Evolutionary conservation across 1,140 invertebrate species (phyloP), one percentile per base, ranked within the genome.

Genomic region (Matsumurasca onukii): DNA sequence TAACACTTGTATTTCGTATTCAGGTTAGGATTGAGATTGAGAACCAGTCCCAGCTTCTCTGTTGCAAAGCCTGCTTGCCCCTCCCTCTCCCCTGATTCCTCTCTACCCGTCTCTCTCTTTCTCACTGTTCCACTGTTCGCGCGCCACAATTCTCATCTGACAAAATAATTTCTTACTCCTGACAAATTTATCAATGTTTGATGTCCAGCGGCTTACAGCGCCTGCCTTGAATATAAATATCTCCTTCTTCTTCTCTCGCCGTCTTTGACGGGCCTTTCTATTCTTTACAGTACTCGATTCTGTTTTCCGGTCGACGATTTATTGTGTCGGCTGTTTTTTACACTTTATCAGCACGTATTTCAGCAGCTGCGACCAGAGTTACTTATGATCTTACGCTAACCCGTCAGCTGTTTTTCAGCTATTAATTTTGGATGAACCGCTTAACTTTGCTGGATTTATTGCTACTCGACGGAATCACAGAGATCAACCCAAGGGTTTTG

Each of bases 141-240:
- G 55, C 55, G 5, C 39, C 62, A 65, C 31, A 65, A 65, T 45
- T 45, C 62, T 65, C 62, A 65, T 65, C 62, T 65, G 62, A 65
- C 62, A 65, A 65, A 65, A 65, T 65, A 65, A 65, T 65, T 65
- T 65, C 62, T 65, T 65, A 65, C 62, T 65, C 62, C 62, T 65
- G 62, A 65, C 62, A 65, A 65, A 65, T 65, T 45, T 48, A 65
- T 65, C 62, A 65, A 65, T 45, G 62, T 65, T 65, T 65, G 62
- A 65, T 45, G 39, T 39, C 31, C 62, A 63, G 62, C 31, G 31
- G 62, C 31, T 48, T 25, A 22, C 3, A 48, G 29, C 29, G 48
- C 31, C 29, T 45, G 62, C 62, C 24, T 27, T 65, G 62, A 65
- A 65, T 65, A 65, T 27, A 65, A 65, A 65, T 65, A 65, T 20